Evolutionary conservation across 2,888 invertebrate species (phyloP), one percentile per base, ranked within the genome.

Genomic region (Orthosia gracilis): DNA sequence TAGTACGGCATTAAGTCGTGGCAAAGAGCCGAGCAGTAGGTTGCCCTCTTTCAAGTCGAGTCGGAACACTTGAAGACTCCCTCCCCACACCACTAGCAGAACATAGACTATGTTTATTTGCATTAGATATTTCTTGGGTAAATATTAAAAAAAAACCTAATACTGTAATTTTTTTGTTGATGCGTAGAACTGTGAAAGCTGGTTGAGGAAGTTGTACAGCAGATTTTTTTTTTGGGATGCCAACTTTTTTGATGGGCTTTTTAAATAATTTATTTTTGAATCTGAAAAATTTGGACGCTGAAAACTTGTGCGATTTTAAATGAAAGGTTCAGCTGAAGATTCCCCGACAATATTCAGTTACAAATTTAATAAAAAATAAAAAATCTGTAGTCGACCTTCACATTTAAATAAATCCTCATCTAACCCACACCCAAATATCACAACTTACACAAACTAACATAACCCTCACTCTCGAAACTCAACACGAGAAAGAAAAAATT

Each of bases 91-190:
- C 78, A 87, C 85, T 31, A 80, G 69, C 87, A 77, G 84, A 74
- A 79, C 89, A 82, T 88, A 88, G 89, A 91, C 93, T 92, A 92
- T 94, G 93, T 94, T 95, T 94, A 94, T 96, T 95, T 95, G 94
- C 94, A 94, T 95, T 91, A 89, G 91, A 93, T 93, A 92, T 90
- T 90, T 90, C 89, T 91, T 86, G 83, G 77, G 73, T 72, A 86
- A 82, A 83, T 81, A 71, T 87, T 77, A 85, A 80, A 89, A 89
- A 89, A 89, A 89, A 89, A 89, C 87, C 23, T 69, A 49, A 15
- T 26, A 23, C 63, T 57, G n/a, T 81, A 58, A 76, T 74, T 73
- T 57, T 69, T 78, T 81, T 55, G n/a, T 45, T n/a, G 54, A 40
- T 54, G 21, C 9, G 50, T 52, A 57, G 13, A 65, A 57, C 47